phyloP scores from a whole-genome alignment of 2,797 vertebrate species.

The Eptatretus atami region DNA sequence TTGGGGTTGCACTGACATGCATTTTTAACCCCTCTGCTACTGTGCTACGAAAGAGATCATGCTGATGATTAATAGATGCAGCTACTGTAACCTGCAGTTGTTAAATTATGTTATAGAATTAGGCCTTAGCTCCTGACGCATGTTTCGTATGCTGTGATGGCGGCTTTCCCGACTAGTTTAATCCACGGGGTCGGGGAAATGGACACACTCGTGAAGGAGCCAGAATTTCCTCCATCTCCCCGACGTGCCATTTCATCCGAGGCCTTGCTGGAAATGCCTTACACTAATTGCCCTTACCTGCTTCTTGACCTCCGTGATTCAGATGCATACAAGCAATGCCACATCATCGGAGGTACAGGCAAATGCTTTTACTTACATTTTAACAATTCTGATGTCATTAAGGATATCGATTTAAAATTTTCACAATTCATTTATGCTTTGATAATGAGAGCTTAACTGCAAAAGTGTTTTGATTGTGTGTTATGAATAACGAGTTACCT shows the following conservation, averaged over 20 bases:
- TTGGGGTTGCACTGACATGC: no score
- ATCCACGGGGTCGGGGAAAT: slow-evolving; percentile 61
- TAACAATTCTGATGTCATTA: background rate
- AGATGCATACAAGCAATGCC: slow-evolving; percentile 41
- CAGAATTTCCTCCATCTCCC: slow-evolving; percentile 1
- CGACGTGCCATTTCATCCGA: slow-evolving; percentile 11
- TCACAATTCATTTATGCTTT: background rate
- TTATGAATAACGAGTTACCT: no score
- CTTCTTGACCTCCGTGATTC: slow-evolving; percentile 53
- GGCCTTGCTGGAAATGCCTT: slow-evolving; percentile 17
- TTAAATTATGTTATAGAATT: no score
- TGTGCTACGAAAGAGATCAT: no score
- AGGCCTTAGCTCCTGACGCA: no score
- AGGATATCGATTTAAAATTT: background rate
- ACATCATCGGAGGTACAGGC: slow-evolving; percentile 40
- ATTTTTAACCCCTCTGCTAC: no score
- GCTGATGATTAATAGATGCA: no score
- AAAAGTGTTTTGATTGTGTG: no score
- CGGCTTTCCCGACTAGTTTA: slow-evolving; percentile 20
- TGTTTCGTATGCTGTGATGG: background rate
- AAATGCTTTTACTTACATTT: background rate
- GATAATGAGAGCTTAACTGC: no score
- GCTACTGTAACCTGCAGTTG: no score
- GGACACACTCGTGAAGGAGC: slow-evolving; percentile 21
- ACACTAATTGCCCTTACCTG: slow-evolving; percentile 58